phyloP scores from a whole-genome alignment of 2,113 vertebrate genomes.

The Ammodytes dubius region DNA sequence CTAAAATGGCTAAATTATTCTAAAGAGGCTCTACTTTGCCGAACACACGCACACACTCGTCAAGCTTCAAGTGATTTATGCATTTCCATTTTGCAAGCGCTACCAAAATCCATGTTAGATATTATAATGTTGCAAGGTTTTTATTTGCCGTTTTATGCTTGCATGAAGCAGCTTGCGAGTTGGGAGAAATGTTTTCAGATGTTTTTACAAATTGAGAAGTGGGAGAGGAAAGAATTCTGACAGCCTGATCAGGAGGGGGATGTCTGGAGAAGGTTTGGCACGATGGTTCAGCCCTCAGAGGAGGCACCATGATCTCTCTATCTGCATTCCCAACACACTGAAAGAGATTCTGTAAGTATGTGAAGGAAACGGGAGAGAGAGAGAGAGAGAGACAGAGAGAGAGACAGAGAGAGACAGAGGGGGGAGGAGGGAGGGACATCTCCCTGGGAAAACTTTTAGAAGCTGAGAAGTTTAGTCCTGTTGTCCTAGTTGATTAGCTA shows the following conservation, averaged over 20 bases:
- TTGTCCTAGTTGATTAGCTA: no score
- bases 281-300: constrained; percentile 85
- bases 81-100: constrained; percentile 39
- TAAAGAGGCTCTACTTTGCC: neutral
- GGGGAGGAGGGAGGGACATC: constrained; percentile 44
- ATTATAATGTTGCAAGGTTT: constrained; percentile 26
- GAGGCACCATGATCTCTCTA: constrained; percentile 89
- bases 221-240: constrained; percentile 86
- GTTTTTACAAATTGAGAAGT: constrained; percentile 96
- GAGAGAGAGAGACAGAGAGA: no score
- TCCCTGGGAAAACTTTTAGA: constrained; percentile 83
- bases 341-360: constrained; percentile 91
- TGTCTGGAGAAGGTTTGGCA: constrained; percentile 89
- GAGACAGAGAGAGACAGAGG: constrained; percentile 74
- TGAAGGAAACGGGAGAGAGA: constrained; percentile 75
- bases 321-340: constrained; percentile 89
- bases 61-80: neutral
- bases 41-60: constrained; percentile 44
- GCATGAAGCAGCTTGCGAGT: constrained; percentile 66
- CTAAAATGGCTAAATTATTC: neutral
- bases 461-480: constrained; percentile 74
- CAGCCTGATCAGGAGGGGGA: constrained; percentile 91
- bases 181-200: constrained; percentile 85
- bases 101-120: constrained; percentile 42
- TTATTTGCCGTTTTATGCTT: constrained; percentile 42